Evolutionary conservation across 1,140 invertebrate species (phyloP).

Genomic region (Hesperophylax magnus): DNA sequence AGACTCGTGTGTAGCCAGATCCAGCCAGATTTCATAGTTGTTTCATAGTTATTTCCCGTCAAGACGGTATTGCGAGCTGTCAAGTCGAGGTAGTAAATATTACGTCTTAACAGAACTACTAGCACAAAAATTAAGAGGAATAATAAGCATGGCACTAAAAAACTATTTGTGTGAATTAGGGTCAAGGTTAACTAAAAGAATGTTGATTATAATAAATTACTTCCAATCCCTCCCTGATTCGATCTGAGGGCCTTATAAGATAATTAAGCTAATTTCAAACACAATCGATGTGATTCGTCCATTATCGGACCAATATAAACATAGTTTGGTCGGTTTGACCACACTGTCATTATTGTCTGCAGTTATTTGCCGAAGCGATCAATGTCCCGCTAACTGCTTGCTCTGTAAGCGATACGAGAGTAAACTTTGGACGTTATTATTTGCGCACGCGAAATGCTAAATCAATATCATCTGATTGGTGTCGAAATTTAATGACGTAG

Average conservation of each 20-base stretch:
- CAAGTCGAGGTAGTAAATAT: no score
- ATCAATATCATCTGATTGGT: constrained; percentile 21
- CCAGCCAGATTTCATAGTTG: no score
- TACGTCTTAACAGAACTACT: no score
- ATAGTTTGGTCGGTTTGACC: constrained; percentile 7
- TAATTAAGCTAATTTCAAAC: constrained; percentile 33
- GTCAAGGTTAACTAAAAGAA: no score
- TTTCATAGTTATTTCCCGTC: no score
- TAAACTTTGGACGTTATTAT: constrained; percentile 12
- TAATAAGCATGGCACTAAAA: no score
- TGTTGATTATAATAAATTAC: no score
- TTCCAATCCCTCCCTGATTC: neutral
- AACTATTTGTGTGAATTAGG: no score
- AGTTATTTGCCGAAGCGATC: constrained; percentile 6
- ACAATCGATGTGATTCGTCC: constrained; percentile 38
- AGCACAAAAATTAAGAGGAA: no score
- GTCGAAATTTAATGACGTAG: neutral
- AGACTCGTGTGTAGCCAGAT: no score
- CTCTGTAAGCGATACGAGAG: constrained; percentile 3
- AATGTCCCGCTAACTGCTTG: constrained; percentile 4
- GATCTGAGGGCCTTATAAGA: neutral
- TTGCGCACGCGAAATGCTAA: constrained; percentile 6
- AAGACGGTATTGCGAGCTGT: no score
- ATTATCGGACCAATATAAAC: constrained; percentile 18
- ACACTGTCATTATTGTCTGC: constrained; percentile 20